Evolutionary conservation across 1,140 invertebrate genomes (phyloP).

Genomic region (Forficula auricularia): DNA sequence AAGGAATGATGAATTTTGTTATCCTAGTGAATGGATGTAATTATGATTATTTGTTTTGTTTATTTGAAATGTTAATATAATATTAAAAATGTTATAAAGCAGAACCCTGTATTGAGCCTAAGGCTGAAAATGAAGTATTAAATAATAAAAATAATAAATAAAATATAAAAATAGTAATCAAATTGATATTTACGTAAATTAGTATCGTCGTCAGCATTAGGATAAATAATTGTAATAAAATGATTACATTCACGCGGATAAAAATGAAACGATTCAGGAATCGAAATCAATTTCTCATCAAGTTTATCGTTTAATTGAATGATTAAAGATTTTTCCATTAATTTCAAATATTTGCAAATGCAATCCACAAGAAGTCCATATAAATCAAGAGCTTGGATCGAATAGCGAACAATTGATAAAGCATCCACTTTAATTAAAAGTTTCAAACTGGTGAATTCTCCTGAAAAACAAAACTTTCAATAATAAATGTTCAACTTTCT

Average conservation of each 20-base stretch:
- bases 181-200: conserved; percentile 35
- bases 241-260: conserved; percentile 44
- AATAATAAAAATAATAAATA: conserved; percentile 15
- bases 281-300: conserved; percentile 23
- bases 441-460: conserved; percentile 4
- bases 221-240: conserved; percentile 54
- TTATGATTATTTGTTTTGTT: no score
- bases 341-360: conserved; percentile 43
- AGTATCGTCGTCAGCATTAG: conserved; percentile 38
- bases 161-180: conserved; percentile 8
- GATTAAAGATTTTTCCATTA: conserved; percentile 39
- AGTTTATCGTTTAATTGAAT: conserved; percentile 33
- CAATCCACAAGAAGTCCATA: conserved; percentile 56
- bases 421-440: conserved; percentile 33
- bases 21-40: no score
- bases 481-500: background rate
- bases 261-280: conserved; percentile 45
- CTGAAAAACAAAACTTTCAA: background rate
- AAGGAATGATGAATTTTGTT: no score
- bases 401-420: conserved; percentile 45
- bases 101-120: no score
- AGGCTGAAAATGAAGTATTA: no score
- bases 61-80: conserved; percentile 11
- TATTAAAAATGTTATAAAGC: no score
- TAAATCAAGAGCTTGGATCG: conserved; percentile 38